Evolutionary conservation across 1,140 invertebrate genomes (phyloP).

Genomic region (Centruroides sculpturatus): DNA sequence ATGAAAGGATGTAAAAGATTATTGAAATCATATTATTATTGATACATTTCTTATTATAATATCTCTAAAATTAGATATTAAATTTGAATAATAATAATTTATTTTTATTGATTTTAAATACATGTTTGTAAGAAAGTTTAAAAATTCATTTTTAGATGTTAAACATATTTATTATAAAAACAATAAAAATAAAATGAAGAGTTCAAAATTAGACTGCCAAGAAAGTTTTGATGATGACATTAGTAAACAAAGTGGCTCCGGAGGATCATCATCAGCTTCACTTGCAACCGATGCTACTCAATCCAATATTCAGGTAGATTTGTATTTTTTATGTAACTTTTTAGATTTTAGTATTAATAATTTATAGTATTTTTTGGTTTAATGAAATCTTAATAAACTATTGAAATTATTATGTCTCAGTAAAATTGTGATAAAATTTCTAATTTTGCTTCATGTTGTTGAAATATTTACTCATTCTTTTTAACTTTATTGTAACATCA

Average conservation of each 20-base stretch:
- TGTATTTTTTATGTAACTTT: background rate
- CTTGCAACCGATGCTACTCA: constrained; percentile 48
- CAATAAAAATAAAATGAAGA: background rate
- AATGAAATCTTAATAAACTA: too few species aligned
- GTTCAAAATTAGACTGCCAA: constrained; percentile 2
- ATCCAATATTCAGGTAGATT: constrained; percentile 4
- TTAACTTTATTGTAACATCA: too few species aligned
- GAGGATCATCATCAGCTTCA: constrained; percentile 65
- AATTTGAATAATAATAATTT: too few species aligned
- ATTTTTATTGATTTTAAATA: background rate
- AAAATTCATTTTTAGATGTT: background rate
- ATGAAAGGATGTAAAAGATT: too few species aligned
- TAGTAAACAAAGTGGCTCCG: constrained; percentile 23
- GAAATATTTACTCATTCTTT: too few species aligned
- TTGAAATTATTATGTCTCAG: too few species aligned
- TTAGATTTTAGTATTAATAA: background rate
- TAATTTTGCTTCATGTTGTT: too few species aligned
- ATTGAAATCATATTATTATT: too few species aligned
- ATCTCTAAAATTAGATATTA: too few species aligned
- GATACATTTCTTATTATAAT: too few species aligned
- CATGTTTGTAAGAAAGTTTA: background rate
- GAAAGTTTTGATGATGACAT: constrained; percentile 9
- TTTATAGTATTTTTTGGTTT: too few species aligned
- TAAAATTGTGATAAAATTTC: too few species aligned
- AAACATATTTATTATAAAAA: background rate